Evolutionary conservation across 1,140 invertebrate species (phyloP), one percentile per base, ranked within the genome.

Genomic region (Helicorthomorpha holstii): DNA sequence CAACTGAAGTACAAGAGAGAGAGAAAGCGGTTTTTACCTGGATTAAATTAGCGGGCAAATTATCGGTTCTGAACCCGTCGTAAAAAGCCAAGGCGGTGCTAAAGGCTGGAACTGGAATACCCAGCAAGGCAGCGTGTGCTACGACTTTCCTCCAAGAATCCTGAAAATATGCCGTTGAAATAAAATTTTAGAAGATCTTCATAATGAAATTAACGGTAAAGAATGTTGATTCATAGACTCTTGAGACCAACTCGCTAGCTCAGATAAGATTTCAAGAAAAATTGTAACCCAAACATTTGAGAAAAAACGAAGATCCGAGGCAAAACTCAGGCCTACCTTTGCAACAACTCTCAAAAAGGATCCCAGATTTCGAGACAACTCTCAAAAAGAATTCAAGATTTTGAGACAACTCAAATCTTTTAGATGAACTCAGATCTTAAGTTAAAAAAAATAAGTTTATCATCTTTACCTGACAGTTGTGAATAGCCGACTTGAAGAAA

Each of bases 61-160:
- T 69, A 26, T 69, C 77, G 14, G 79, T 78, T 44, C 90, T 75
- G 65, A 91, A 98, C 1, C 95, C 94, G 69, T 99, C 95, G 66
- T 90, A 99, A 71, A 98, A 99, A 2, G 92, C 83, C 3, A 98
- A 70, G 0, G 96, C 95, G 4, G 92, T 82, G 24, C 81, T 83
- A 55, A 98, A 79, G 0, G 88, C 86, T 1, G 95, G 95, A 16
- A 83, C 85, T 0, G 95, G 92, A 51, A 98, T 84, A 22, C 93
- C 93, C 54, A 82, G 69, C 27, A 75, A 67, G 21, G 71, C 68
- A 27, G 79, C 80, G 23, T 67, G 69, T 2, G 73, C 59, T 4
- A 78, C 65, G 4, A 75, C 73, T 41, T 64, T 62, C 27, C 76
- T 62, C 76, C 74, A 78, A 0, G 72, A 68, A 12, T 66, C 63